Base-by-base conservation (phyloP, 2,888 invertebrate species). In the Halictus quadricinctus region DNA sequence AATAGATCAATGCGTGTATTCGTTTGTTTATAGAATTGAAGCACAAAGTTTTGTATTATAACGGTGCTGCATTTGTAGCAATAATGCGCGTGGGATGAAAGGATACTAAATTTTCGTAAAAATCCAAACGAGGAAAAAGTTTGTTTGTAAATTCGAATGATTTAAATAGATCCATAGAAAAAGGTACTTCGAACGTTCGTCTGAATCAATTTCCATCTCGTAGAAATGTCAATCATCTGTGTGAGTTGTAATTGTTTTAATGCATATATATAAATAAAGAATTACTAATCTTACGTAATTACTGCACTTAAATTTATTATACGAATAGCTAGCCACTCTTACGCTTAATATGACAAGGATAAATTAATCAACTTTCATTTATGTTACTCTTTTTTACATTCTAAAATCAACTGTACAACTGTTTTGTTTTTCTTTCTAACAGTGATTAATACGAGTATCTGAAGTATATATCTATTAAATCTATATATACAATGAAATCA, bases 341-440 rank as follows among this genome's bases (percentile, higher is more conserved):
- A 86, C 21, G 86, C 60, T 76, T 86, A 83, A 87, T 74, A 76
- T 86, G 86, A 87, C 83, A 87, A 83, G 87, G 86, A 87, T 86
- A 86, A 87, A 87, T 86, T 86, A 87, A 86, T 83, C 79, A 86
- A 87, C 87, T 83, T 86, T 87, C 87, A 76, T 81, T 81, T 83
- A 86, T 86, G 86, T 86, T 83, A 87, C 79, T 86, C 73, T 86
- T 87, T 69, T 86, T 87, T 86, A 86, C 86, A 87, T 84, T 84
- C 87, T 87, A 87, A 87, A 87, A 87, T 86, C 81, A 86, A 87
- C 87, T 87, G 86, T 87, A 87, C 87, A 87, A 81, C 86, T 81
- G 81, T 87, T 69, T 41, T 81, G 84, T 74, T 77, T 73, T 76
- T 54, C 84, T 70, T 76, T 54, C 84, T 86, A 87, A 84, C 81